Percentiles rank a stretch among this genome's conserved stretches.
Conservation (phyloP, 2,113 vertebrate genomes). For the Vimba vimba region DNA sequence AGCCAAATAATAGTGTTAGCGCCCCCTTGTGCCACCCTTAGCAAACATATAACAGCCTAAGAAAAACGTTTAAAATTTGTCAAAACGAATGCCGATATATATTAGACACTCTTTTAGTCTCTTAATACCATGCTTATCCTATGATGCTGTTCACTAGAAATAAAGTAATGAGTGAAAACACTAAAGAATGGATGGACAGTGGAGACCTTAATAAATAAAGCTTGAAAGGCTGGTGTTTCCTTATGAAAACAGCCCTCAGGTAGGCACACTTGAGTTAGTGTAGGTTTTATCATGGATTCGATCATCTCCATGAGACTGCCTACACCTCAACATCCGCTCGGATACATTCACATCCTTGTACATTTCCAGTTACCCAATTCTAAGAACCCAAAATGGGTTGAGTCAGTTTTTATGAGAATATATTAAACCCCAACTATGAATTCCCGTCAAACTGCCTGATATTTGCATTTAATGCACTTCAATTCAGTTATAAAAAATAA, state of each 20-base stretch:
- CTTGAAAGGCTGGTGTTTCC: not conserved
- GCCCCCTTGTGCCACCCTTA: not conserved
- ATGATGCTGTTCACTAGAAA: not conserved
- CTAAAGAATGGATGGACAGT: not conserved
- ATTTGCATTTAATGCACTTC: not conserved
- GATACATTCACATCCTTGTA: not conserved
- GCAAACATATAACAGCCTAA: not conserved
- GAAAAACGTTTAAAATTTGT: not conserved
- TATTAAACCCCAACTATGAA: not conserved
- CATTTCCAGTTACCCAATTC: slow-evolving; percentile 1
- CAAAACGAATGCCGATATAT: not conserved
- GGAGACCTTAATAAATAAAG: slow-evolving; percentile 24
- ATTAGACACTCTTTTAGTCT: not conserved
- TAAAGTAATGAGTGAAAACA: slow-evolving; percentile 4
- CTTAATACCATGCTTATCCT: not conserved
- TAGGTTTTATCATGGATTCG: not conserved
- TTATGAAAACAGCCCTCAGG: not conserved
- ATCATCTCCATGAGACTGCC: not conserved
- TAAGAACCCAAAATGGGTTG: not conserved
- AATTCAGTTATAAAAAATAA: not conserved
- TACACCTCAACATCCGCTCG: not conserved
- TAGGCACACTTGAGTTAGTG: not conserved
- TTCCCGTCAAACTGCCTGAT: not conserved
- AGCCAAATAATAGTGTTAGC: not conserved
- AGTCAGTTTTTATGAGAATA: not conserved